phyloP scores from a whole-genome alignment of 2,888 invertebrate species.

The Spilosoma lubricipeda region DNA sequence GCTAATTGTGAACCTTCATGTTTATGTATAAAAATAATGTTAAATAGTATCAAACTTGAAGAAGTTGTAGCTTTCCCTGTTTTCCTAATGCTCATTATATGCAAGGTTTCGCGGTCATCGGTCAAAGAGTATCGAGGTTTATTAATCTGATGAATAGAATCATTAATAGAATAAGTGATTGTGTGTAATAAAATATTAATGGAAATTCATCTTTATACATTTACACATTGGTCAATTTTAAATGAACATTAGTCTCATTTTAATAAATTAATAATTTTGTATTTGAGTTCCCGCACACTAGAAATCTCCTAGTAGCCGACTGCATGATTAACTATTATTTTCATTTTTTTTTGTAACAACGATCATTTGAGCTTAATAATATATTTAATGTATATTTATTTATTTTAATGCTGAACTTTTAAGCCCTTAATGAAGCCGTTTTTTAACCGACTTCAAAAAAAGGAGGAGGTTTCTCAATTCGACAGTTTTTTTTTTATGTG shows the following conservation, averaged over 20 bases:
- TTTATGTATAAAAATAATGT: not conserved
- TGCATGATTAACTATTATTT: too few relatives aligned
- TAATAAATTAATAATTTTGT: too few relatives aligned
- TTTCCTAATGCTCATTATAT: not conserved
- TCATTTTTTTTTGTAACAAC: not conserved
- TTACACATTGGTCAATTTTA: too few relatives aligned
- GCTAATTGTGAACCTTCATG: not conserved
- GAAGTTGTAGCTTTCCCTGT: not conserved
- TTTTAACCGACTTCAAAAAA: too few relatives aligned
- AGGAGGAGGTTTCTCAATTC: too few relatives aligned
- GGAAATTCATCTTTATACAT: too few relatives aligned
- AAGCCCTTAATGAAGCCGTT: not conserved
- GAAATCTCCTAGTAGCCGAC: too few relatives aligned
- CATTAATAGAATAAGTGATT: too few relatives aligned
- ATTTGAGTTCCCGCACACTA: too few relatives aligned
- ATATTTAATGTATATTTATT: not conserved
- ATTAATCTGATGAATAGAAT: not conserved
- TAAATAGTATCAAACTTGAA: not conserved
- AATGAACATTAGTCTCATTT: too few relatives aligned
- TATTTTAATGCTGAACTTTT: too few relatives aligned
- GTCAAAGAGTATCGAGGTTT: not conserved
- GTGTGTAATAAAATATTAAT: not conserved
- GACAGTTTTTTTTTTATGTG: too few relatives aligned
- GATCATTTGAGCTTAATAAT: not conserved
- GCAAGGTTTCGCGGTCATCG: not conserved